Conservation (phyloP, 35 echinoderm and acorn worm species). For the Hemicentrotus pulcherrimus region DNA sequence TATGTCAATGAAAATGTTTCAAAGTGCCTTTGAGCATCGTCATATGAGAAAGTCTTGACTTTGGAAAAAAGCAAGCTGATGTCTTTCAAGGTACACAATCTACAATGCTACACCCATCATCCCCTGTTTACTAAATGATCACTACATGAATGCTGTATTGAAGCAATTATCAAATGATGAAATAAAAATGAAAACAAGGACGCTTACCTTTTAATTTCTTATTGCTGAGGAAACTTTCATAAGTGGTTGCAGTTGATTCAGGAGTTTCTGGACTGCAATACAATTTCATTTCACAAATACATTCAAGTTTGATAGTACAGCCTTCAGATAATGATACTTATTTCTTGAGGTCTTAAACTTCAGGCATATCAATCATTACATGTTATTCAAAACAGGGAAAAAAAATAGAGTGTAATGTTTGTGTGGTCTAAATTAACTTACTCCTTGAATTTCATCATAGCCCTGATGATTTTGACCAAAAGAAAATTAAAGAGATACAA, state of each 20-base stretch:
- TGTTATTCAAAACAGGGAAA: no score
- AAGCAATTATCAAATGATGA: neutral
- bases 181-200: neutral
- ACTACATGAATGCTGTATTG: neutral
- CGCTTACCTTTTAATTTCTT: slow-evolving; percentile 31
- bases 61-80: neutral
- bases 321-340: no score
- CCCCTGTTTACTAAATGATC: neutral
- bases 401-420: no score
- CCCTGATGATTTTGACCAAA: no score
- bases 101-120: neutral
- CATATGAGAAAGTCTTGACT: neutral
- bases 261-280: slow-evolving; percentile 6
- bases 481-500: no score
- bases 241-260: neutral
- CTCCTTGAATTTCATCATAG: no score
- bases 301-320: no score
- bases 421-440: no score
- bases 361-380: no score
- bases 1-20: neutral
- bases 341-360: no score
- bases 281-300: neutral
- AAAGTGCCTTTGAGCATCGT: neutral
- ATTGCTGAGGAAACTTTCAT: slow-evolving; percentile 36
- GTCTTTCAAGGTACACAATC: neutral